Evolutionary conservation across 2,888 invertebrate genomes (phyloP).

Genomic region (Bedellia somnulentella): DNA sequence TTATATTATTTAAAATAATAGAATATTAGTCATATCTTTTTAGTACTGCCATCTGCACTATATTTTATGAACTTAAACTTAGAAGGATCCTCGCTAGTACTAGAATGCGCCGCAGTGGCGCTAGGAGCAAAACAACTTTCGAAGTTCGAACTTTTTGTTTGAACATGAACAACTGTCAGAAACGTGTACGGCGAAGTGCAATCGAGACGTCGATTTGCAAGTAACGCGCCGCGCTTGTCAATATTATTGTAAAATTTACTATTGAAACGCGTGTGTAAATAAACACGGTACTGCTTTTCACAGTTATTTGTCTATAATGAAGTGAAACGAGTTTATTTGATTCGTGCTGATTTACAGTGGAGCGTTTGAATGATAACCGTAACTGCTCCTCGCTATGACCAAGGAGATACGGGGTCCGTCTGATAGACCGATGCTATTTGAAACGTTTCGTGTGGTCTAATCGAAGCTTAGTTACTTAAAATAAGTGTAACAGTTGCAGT

Average conservation of each 20-base stretch:
- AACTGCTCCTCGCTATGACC: constrained; percentile 60
- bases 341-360: constrained; percentile 44
- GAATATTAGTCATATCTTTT: too few species aligned
- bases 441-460: constrained; percentile 57
- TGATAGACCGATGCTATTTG: constrained; percentile 57
- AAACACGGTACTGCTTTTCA: constrained; percentile 53
- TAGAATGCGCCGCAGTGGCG: too few species aligned
- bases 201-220: constrained; percentile 59
- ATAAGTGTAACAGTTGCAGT: constrained; percentile 54
- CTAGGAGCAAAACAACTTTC: too few species aligned
- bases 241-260: constrained; percentile 18
- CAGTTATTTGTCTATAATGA: constrained; percentile 36
- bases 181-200: constrained; percentile 61
- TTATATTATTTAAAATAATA: too few species aligned
- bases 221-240: constrained; percentile 51
- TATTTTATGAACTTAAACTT: too few species aligned
- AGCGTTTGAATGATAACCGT: constrained; percentile 42
- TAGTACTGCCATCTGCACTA: too few species aligned
- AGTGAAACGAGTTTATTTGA: constrained; percentile 52
- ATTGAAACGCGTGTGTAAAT: constrained; percentile 52
- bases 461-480: constrained; percentile 40
- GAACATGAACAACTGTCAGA: constrained; percentile 18
- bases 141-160: too few species aligned
- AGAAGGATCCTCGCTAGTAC: too few species aligned
- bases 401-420: constrained; percentile 55